Evolutionary conservation across 23 tunicate species (phyloP).

Genomic region (Ascidia mentula): DNA sequence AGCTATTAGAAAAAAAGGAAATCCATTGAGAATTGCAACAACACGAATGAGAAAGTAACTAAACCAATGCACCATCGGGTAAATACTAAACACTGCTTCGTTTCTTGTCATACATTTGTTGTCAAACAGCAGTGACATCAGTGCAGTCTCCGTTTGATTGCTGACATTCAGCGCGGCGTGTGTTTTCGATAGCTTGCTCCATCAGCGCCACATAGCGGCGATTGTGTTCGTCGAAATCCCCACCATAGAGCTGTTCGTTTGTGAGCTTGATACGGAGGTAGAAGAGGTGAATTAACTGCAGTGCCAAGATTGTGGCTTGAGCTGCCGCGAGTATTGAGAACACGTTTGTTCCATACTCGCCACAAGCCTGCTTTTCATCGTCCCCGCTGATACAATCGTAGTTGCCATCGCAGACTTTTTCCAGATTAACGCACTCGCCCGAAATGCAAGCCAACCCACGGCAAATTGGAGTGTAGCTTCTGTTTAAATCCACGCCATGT

Average conservation of each 20-base stretch:
- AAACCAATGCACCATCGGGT: too few species aligned
- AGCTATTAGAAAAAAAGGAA: too few species aligned
- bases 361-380: conserved; percentile 40
- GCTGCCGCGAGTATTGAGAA: conserved; percentile 21
- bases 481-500: too few species aligned
- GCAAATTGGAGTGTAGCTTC: too few species aligned
- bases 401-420: conserved; percentile 18
- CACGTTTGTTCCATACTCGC: conserved; percentile 34
- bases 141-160: too few species aligned
- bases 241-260: conserved; percentile 21
- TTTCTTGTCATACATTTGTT: too few species aligned
- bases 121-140: too few species aligned
- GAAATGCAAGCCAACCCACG: conserved; percentile 10
- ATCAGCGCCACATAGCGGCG: conserved; percentile 36
- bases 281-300: conserved; percentile 45
- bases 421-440: neutral
- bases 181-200: conserved; percentile 39
- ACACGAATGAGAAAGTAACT: too few species aligned
- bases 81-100: too few species aligned
- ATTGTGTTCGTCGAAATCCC: conserved; percentile 9
- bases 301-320: conserved; percentile 28
- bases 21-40: too few species aligned
- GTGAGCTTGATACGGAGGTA: conserved; percentile 35
- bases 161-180: conserved; percentile 1
- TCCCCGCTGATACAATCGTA: conserved; percentile 13